Evolutionary conservation across 2,113 vertebrate genomes (phyloP).

Genomic region (Sitta europaea): DNA sequence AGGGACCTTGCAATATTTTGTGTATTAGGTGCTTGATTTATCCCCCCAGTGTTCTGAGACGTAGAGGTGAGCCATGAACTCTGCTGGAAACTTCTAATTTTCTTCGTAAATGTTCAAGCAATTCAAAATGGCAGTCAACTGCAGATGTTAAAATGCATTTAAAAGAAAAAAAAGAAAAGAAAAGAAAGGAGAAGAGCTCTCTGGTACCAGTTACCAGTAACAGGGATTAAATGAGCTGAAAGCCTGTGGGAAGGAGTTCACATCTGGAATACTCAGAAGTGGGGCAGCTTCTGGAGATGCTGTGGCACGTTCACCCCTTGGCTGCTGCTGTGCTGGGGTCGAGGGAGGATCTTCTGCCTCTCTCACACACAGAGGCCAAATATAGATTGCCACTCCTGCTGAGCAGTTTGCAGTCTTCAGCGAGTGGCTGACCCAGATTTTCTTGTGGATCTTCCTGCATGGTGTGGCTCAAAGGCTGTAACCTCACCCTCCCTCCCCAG

Average conservation of each 20-base stretch:
- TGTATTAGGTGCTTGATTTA: background rate
- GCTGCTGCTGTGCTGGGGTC: background rate
- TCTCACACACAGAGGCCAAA: background rate
- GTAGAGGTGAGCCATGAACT: background rate
- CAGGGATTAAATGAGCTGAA: background rate
- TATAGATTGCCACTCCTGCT: background rate
- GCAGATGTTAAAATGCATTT: background rate
- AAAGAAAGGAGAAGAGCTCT: background rate
- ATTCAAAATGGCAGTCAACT: background rate
- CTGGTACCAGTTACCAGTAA: background rate
- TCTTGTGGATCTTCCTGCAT: background rate
- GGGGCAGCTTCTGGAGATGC: background rate
- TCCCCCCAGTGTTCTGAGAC: background rate
- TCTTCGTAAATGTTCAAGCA: background rate
- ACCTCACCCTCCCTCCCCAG: background rate
- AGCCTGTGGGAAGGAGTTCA: background rate
- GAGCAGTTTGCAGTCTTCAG: background rate
- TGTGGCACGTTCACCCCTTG: background rate
- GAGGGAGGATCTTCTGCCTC: background rate
- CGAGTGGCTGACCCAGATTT: conserved; percentile 36
- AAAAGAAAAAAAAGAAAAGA: fast-evolving
- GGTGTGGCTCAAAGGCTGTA: conserved; percentile 22
- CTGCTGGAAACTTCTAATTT: background rate
- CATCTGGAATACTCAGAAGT: background rate
- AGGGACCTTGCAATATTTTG: background rate